Percentiles rank a stretch among this genome's conserved stretches.
Evolutionary conservation across 1,140 invertebrate genomes (phyloP).

Genomic region (Andrena cerasifolii): DNA sequence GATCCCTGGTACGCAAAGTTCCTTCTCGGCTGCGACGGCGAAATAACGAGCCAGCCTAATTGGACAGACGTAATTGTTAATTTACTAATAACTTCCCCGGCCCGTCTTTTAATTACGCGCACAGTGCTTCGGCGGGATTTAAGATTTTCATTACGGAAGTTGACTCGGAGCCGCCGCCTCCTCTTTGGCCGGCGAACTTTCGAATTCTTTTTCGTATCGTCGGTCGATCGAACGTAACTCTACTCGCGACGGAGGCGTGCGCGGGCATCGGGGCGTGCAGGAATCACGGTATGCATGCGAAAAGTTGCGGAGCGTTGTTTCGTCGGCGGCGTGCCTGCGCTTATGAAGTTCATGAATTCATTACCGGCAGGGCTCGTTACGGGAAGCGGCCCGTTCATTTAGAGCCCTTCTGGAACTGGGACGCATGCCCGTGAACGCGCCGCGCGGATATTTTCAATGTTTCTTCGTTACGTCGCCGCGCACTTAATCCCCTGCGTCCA

Average conservation of each 20-base stretch:
- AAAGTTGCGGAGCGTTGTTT: slow-evolving; percentile 61
- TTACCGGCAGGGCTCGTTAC: slow-evolving; percentile 53
- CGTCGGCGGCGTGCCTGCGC: slow-evolving; percentile 38
- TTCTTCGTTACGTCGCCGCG: slow-evolving; percentile 28
- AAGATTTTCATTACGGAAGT: slow-evolving; percentile 40
- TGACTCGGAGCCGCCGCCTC: too few species aligned
- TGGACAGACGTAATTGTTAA: slow-evolving; percentile 59
- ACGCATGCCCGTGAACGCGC: slow-evolving; percentile 27
- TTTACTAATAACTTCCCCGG: slow-evolving; percentile 54
- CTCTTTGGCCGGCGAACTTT: neutral
- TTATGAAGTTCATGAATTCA: slow-evolving; percentile 65
- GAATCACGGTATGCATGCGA: slow-evolving; percentile 54
- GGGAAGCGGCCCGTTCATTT: slow-evolving; percentile 52
- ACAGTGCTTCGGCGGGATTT: slow-evolving; percentile 5
- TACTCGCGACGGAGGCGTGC: neutral
- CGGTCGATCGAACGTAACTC: neutral
- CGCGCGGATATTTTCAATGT: slow-evolving; percentile 42
- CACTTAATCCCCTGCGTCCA: slow-evolving; percentile 19
- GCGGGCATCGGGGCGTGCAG: neutral
- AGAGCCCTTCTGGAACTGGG: slow-evolving; percentile 39
- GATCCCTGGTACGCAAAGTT: slow-evolving; percentile 7
- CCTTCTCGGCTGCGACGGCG: slow-evolving; percentile 3
- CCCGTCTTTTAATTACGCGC: slow-evolving; percentile 52
- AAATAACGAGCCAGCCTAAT: slow-evolving; percentile 43
- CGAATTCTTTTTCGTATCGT: neutral